Base-by-base conservation (phyloP, 2,888 invertebrate species). In the Plusia festucae region DNA sequence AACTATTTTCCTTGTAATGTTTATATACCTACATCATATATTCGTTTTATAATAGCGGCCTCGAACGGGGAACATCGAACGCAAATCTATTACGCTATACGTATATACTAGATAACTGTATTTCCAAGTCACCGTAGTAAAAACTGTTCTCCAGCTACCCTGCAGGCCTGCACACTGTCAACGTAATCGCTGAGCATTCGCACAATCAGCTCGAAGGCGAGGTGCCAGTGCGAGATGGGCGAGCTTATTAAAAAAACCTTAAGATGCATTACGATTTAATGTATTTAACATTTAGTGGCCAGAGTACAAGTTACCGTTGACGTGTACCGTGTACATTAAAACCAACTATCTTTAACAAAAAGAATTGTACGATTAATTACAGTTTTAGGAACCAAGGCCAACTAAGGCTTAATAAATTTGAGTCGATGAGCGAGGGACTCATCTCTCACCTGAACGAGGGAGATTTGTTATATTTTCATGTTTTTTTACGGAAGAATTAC, bases 141-240 rank as follows among this genome's bases (percentile, higher is more conserved):
- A 15, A 76, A 66, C n/a, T 0, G 20, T 62, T 61, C 46, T 62
- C 53, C 22, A 60, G 55, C 40, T 53, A 55, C 27, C 54, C 62
- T 57, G 57, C 61, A 54, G 53, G 22, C 54, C 62, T 57, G 57
- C 61, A 54, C 60, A 52, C 59, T 57, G 53, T 66, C 66, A 59
- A 44, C 27, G 52, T 73, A 73, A 73, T 76, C 57, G 60, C 46
- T 76, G 40, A 66, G 62, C 40, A 71, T 65, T 55, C 77, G 44
- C 40, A 54, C 61, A 71, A 76, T 76, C 77, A 54, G 61, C 57
- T 18, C 16, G 8, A 53, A 57, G 49, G 62, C 60, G 56, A 66
- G 67, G 73, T 60, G 52, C 0, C 5, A 11, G 13, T 24, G n/a
- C 20, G 16, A 58, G 57, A 46, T 20, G 53, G 67, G 67, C 66